Evolutionary conservation across 37 sponge, comb jelly and placozoan species (phyloP).

Genomic region (Lycopodina hypogea): DNA sequence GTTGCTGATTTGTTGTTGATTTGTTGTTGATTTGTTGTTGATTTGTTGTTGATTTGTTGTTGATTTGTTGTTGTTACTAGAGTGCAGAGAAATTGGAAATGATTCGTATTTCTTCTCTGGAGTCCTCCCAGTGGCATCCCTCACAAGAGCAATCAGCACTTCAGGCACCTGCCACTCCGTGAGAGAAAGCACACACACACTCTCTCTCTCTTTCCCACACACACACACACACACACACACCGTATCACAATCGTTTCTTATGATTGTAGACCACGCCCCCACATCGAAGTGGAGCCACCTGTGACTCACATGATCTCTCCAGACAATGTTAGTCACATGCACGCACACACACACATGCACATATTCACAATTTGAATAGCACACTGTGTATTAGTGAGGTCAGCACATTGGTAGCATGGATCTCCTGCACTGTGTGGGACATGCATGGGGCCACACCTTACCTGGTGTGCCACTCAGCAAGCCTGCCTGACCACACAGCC

Average conservation of each 20-base stretch:
- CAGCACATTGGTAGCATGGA: too few relatives aligned
- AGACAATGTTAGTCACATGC: conserved; percentile 20
- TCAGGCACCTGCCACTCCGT: conserved; percentile 33
- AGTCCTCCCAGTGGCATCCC: conserved; percentile 55
- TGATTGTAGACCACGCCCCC: conserved; percentile 21
- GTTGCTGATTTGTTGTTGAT: too few relatives aligned
- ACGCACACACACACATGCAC: too few relatives aligned
- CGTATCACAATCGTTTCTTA: neutral
- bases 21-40: too few relatives aligned
- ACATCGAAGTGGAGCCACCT: conserved; percentile 6
- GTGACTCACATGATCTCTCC: conserved; percentile 31
- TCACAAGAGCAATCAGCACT: neutral
- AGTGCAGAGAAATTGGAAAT: conserved; percentile 36
- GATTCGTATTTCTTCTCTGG: conserved; percentile 49
- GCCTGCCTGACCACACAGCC: too few relatives aligned
- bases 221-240: too few relatives aligned
- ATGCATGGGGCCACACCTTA: too few relatives aligned
- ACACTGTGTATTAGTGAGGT: neutral
- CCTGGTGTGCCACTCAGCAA: too few relatives aligned
- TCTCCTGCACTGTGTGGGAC: too few relatives aligned
- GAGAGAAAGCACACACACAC: neutral
- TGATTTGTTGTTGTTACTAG: too few relatives aligned
- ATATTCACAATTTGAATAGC: neutral
- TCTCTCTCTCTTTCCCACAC: neutral
- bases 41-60: too few relatives aligned